These are phyloP conservation scores for Holotrichia oblita DNA, from an alignment of 1,140 invertebrate species.

Conservation along the genomic window DNA sequence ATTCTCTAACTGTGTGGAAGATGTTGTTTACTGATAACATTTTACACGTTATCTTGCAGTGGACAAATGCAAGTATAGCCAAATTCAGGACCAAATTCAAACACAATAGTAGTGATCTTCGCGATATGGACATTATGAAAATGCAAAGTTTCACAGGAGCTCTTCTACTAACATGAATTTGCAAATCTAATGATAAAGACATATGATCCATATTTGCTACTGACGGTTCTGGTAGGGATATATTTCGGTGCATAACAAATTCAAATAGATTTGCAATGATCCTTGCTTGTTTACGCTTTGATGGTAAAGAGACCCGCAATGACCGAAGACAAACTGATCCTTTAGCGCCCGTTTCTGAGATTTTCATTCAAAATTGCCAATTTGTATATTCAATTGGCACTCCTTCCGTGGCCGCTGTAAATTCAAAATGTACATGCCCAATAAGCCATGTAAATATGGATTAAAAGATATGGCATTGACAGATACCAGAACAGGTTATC, in stretches of 20 bases:
- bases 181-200: neutral
- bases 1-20: too few relatives aligned
- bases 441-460: conserved; percentile 62
- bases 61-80: too few relatives aligned
- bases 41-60: too few relatives aligned
- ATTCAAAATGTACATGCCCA: conserved; percentile 62
- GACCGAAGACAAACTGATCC: neutral
- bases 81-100: neutral
- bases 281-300: conserved; percentile 31
- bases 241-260: conserved; percentile 19
- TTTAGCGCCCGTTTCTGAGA: neutral
- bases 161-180: neutral
- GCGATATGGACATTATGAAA: conserved; percentile 34
- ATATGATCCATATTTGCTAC: conserved; percentile 1
- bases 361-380: neutral
- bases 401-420: conserved; percentile 59
- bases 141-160: neutral
- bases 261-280: neutral
- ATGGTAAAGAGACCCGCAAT: neutral
- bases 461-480: conserved; percentile 60
- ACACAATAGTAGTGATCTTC: conserved; percentile 15
- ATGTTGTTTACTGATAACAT: too few relatives aligned
- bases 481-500: conserved; percentile 48
- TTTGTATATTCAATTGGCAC: conserved; percentile 49
- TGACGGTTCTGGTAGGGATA: neutral